Evolutionary conservation across 2,113 vertebrate species (phyloP).

Genomic region (Ceuthmochares aereus): DNA sequence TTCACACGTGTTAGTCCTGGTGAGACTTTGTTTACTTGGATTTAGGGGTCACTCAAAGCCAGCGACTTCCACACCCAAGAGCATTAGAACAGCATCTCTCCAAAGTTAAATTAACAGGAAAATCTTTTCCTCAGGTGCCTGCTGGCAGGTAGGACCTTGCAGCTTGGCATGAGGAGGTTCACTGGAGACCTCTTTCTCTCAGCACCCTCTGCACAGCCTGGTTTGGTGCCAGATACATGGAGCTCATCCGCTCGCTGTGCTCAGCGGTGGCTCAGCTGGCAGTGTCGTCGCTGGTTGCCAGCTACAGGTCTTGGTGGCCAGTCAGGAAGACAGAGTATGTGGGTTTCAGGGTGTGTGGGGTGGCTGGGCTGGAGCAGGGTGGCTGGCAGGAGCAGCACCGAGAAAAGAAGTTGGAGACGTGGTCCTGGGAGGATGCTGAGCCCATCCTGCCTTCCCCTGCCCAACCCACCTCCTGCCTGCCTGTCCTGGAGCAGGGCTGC

Average conservation of each 20-base stretch:
- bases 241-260: background rate
- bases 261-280: background rate
- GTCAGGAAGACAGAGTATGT: no score
- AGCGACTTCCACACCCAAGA: background rate
- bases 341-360: background rate
- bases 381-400: background rate
- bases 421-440: background rate
- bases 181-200: background rate
- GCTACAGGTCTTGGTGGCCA: background rate
- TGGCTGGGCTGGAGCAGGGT: background rate
- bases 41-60: background rate
- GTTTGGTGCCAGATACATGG: background rate
- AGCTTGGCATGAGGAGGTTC: background rate
- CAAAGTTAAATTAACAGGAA: background rate
- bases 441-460: background rate
- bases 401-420: background rate
- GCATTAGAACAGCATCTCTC: background rate
- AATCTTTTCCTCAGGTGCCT: background rate
- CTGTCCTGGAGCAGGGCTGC: background rate
- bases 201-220: background rate
- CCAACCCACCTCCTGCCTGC: background rate
- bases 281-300: no score
- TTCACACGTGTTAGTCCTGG: background rate
- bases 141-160: background rate
- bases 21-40: background rate